Evolutionary conservation across 2,113 vertebrate species (phyloP), one percentile per base, ranked within the genome.

Genomic region (Phrynocephalus versicolor): DNA sequence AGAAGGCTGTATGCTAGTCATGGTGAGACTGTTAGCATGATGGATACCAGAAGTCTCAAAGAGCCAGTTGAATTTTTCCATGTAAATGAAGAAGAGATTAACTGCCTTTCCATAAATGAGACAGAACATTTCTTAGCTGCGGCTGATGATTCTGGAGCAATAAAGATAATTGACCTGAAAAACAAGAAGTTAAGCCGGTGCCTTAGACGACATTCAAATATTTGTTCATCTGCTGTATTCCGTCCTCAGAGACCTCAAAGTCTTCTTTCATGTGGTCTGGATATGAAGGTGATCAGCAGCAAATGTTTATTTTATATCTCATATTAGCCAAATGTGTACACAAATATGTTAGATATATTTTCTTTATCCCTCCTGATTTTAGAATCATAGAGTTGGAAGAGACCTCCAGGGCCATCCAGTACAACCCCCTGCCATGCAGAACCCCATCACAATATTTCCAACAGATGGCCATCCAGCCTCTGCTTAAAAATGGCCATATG

Each of bases 201-300:
- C 58, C 92, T 99, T 37, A 96, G 96, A 85, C 97, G 96, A 88
- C 99, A 99, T 95, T 97, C 97, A 21, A 99, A 99, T 91, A 99
- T 99, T 94, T 99, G 98, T 93, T 98, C 98, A 5, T 97, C 98
- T 2, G 97, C 98, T 77, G 96, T 95, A 77, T 99, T 99, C 93
- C 95, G 98, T 33, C 98, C 98, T 58, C 97, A 97, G 73, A 95
- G 97, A 67, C 98, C 99, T 73, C 97, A 98, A 51, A 98, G 98
- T 92, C 95, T 99, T 60, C 90, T 99, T 77, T 99, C 99, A 64
- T 98, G 97, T 73, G 99, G 98, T 60, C 96, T 99, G 78, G 99
- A 99, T 96, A 99, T 99, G 98, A 98, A 99, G 98, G 99, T 99
- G 92, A 96, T 94, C 93, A 92, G 83, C 81, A 90, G 80, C 79